Evolutionary conservation across 2,113 vertebrate genomes (phyloP), one percentile per base, ranked within the genome.

Genomic region (Bufo bufo): DNA sequence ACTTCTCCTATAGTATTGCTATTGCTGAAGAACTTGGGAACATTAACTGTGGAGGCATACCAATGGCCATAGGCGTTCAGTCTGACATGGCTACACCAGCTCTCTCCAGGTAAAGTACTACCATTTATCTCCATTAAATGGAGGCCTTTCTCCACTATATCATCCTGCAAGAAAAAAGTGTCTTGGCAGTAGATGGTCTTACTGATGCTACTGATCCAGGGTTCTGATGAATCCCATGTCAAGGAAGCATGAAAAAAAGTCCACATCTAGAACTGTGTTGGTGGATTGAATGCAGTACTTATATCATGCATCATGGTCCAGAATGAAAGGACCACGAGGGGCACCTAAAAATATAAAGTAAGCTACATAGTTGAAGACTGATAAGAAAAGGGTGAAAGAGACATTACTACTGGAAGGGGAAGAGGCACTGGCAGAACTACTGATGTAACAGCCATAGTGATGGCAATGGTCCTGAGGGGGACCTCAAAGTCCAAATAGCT

Each of bases 11-110:
- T 85, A 97, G 81, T 10, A 85, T 96, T 3, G 97, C 97, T 1
- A 93, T 97, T 90, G 91, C 96, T 45, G 96, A 98, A 89, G 96
- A 98, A 90, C 92, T 98, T 92, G 97, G 96, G 23, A 91, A 88
- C 91, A 96, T 97, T 89, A 92, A 12, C 81, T 97, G 97, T 56
- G 95, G 94, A 87, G 95, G 96, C 5, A 77, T 98, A 90, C 94
- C 96, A n/a, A 94, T 97, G 96, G 97, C 96, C 56, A 95, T 97
- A 61, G 96, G 96, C 5, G 96, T 97, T 7, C 97, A 98, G 90
- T 89, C 82, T 49, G 94, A 96, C 89, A 98, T 98, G 97, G 92
- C 96, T 17, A 98, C 96, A 50, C 96, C 97, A 4, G 96, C 96
- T 10, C 94, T 98, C 71, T 93, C 96, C 87, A 97, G 96, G 97